Percentiles rank a stretch among this genome's conserved stretches.
These are phyloP conservation scores for Helostoma temminkii DNA, from an alignment of 2,797 vertebrate genomes.

Conservation along the genomic window DNA sequence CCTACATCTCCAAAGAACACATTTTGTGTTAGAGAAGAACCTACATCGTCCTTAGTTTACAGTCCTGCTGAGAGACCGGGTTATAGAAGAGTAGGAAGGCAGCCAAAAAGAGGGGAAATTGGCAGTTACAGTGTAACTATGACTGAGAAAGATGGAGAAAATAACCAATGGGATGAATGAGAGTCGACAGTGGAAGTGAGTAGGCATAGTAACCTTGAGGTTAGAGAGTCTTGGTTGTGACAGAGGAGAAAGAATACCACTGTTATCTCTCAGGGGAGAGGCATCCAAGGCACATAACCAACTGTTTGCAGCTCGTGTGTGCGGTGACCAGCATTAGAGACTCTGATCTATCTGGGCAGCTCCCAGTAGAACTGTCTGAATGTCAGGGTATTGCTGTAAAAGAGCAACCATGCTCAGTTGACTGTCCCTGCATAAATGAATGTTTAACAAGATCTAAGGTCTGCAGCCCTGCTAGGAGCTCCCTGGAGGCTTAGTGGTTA, in stretches of 20 bases:
- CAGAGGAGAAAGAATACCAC: conserved; percentile 32
- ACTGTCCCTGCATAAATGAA: conserved; percentile 54
- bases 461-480: conserved; percentile 10
- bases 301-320: conserved; percentile 35
- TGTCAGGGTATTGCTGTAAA: conserved; percentile 48
- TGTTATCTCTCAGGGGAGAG: conserved; percentile 22
- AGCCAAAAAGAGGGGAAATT: conserved; percentile 6
- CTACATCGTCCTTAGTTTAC: conserved; percentile 21
- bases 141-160: conserved; percentile 23
- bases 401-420: conserved; percentile 34
- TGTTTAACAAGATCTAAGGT: conserved; percentile 48
- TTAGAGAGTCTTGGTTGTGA: conserved; percentile 21
- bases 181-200: conserved; percentile 28
- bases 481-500: conserved; percentile 4
- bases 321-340: conserved; percentile 31
- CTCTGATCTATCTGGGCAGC: conserved; percentile 34
- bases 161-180: conserved; percentile 29
- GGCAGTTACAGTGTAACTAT: neutral
- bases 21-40: conserved; percentile 22
- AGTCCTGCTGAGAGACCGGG: conserved; percentile 9
- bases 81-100: neutral
- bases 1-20: conserved; percentile 25
- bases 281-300: conserved; percentile 33
- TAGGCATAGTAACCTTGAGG: conserved; percentile 49
- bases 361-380: conserved; percentile 50